phyloP scores from a whole-genome alignment of 2,113 vertebrate genomes.

The Triplophysa tibetana region DNA sequence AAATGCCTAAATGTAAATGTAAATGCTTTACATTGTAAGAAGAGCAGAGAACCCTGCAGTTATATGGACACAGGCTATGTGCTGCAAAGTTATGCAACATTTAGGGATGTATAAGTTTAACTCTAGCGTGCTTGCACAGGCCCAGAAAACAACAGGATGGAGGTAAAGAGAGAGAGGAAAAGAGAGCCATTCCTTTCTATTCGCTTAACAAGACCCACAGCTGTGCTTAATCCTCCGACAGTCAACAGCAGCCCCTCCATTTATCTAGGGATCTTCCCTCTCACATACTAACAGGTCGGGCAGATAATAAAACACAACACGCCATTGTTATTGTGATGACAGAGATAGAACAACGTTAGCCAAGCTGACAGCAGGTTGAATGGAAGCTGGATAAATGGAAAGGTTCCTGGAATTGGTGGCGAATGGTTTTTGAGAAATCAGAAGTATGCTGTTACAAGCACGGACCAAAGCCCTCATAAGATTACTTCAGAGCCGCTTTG shows the following conservation, averaged over 20 bases:
- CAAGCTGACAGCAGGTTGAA: not conserved
- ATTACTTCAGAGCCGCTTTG: slow-evolving; percentile 57
- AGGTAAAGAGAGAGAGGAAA: not conserved
- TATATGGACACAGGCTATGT: slow-evolving; percentile 11
- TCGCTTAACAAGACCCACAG: slow-evolving; percentile 38
- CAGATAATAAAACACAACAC: slow-evolving; percentile 22
- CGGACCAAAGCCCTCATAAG: slow-evolving; percentile 42
- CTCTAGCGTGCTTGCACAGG: slow-evolving; percentile 59
- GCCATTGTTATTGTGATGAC: not conserved
- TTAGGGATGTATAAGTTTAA: slow-evolving; percentile 59
- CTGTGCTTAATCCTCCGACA: not conserved
- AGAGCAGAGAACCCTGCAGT: not conserved
- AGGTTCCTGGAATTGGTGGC: not conserved
- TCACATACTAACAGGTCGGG: slow-evolving; percentile 18
- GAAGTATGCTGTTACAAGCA: slow-evolving; percentile 50
- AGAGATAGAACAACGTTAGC: not conserved
- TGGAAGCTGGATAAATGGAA: not conserved
- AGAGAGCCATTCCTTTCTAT: slow-evolving; percentile 8
- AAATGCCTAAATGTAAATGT: no score
- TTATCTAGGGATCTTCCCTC: slow-evolving; percentile 10
- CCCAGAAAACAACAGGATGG: slow-evolving; percentile 52
- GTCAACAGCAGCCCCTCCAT: not conserved
- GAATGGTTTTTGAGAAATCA: slow-evolving; percentile 16
- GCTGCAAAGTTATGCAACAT: slow-evolving; percentile 72
- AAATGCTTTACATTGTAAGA: not conserved